These are phyloP conservation scores for Macaria liturata DNA, from an alignment of 2,888 invertebrate genomes.

Conservation along the genomic window DNA sequence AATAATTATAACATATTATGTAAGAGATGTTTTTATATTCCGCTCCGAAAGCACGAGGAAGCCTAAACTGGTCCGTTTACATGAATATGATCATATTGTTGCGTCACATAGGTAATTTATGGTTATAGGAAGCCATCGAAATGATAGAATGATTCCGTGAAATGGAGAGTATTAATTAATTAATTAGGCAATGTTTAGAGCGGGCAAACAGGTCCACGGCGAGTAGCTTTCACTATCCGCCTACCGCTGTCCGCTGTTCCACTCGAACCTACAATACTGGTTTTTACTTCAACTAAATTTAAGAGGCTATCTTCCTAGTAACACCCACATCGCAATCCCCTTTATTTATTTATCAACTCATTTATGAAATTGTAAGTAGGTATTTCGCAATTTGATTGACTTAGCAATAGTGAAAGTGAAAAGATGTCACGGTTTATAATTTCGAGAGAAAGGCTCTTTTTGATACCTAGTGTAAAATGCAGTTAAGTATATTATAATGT, in stretches of 20 bases:
- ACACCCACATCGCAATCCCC: conserved; percentile 45
- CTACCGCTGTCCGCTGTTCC: conserved; percentile 49
- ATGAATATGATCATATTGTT: conserved; percentile 24
- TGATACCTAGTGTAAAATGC: conserved; percentile 43
- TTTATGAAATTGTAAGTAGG: conserved; percentile 61
- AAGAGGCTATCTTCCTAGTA: conserved; percentile 35
- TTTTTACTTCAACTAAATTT: conserved; percentile 41
- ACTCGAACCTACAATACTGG: conserved; percentile 45
- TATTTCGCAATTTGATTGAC: conserved; percentile 72
- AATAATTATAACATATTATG: conserved; percentile 24
- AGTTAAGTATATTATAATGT: conserved; percentile 35
- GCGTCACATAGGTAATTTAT: conserved; percentile 20
- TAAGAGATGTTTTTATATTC: conserved; percentile 20
- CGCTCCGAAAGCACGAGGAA: conserved; percentile 22
- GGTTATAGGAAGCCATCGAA: conserved; percentile 17
- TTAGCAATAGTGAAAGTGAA: conserved; percentile 74
- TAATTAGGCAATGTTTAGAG: conserved; percentile 55
- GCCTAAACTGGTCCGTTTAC: conserved; percentile 16
- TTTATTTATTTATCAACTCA: conserved; percentile 55
- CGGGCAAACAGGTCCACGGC: conserved; percentile 49
- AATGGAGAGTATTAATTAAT: conserved; percentile 53
- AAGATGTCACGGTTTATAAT: conserved; percentile 74
- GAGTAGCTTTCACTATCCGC: conserved; percentile 69
- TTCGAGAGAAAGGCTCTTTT: conserved; percentile 71
- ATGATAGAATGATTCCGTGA: conserved; percentile 43